phyloP scores from a whole-genome alignment of 2,113 vertebrate genomes.

The Saguinus imperator region DNA sequence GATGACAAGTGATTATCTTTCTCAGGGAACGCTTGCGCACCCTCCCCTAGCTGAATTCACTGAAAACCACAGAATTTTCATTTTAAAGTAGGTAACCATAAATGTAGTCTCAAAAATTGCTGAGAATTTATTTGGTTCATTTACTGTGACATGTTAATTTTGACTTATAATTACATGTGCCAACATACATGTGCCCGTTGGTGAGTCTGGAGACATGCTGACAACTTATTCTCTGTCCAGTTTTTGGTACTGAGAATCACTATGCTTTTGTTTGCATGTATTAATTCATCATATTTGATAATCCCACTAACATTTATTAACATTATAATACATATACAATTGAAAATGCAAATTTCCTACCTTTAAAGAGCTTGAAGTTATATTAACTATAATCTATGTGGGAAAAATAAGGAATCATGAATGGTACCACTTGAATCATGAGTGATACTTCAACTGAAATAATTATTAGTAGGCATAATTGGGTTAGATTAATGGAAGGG shows the following conservation, averaged over 20 bases:
- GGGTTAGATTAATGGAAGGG: neutral
- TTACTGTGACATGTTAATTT: slow-evolving; percentile 27
- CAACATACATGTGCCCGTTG: neutral
- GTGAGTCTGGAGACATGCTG: neutral
- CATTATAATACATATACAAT: neutral
- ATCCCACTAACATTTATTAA: neutral
- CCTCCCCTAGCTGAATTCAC: neutral
- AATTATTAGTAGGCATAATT: neutral
- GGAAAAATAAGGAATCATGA: slow-evolving; percentile 12
- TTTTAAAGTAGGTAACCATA: slow-evolving; percentile 33
- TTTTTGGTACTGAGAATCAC: neutral
- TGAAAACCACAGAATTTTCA: neutral
- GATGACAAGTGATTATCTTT: slow-evolving; percentile 9
- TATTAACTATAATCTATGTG: neutral
- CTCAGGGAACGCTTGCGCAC: neutral
- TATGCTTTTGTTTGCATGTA: neutral
- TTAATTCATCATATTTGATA: neutral
- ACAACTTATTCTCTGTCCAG: neutral
- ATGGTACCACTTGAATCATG: neutral
- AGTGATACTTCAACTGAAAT: neutral
- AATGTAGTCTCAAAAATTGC: neutral
- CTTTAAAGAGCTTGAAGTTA: neutral
- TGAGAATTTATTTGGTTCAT: slow-evolving; percentile 34
- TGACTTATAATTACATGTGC: neutral
- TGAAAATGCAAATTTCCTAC: slow-evolving; percentile 6